phyloP scores from a whole-genome alignment of 2,113 vertebrate genomes.

The Myanophis thanlyinensis region DNA sequence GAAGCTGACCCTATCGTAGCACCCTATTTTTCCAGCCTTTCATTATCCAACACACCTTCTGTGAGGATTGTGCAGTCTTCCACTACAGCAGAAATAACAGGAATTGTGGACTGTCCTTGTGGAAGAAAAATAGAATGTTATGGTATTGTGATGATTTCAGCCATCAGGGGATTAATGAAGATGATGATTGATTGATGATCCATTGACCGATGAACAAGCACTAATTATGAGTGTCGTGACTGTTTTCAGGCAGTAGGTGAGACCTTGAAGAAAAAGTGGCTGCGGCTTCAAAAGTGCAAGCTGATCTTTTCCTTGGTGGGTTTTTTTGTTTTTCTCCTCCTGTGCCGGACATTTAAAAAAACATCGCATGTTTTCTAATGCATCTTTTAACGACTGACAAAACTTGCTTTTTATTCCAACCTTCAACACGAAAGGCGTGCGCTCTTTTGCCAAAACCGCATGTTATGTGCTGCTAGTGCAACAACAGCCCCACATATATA shows the following conservation, averaged over 20 bases:
- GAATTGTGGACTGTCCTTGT: background rate
- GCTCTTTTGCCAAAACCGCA: slow-evolving; percentile 65
- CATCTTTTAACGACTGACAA: slow-evolving; percentile 71
- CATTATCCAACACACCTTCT: background rate
- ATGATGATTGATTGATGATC: slow-evolving; percentile 4
- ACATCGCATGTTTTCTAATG: slow-evolving; percentile 78
- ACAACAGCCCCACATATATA: slow-evolving; percentile 53
- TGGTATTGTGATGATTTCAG: slow-evolving; percentile 7
- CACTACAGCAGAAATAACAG: background rate
- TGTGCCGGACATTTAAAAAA: slow-evolving; percentile 76
- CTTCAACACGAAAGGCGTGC: slow-evolving; percentile 73
- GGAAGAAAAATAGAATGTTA: background rate
- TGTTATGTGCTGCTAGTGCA: slow-evolving; percentile 68
- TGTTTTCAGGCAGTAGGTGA: slow-evolving; percentile 87
- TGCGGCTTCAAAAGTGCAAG: slow-evolving; percentile 86
- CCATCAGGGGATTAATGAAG: slow-evolving; percentile 39
- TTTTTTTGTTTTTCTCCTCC: slow-evolving; percentile 70
- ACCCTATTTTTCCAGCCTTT: background rate
- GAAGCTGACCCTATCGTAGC: background rate
- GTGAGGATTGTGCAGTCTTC: background rate
- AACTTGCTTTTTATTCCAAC: slow-evolving; percentile 67
- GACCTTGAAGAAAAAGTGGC: slow-evolving; percentile 87
- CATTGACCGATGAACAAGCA: slow-evolving; percentile 42
- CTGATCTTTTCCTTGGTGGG: slow-evolving; percentile 85
- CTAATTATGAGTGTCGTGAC: slow-evolving; percentile 79